phyloP scores from a whole-genome alignment of 53 echinoderm and acorn worm genomes.

The Crossaster papposus region DNA sequence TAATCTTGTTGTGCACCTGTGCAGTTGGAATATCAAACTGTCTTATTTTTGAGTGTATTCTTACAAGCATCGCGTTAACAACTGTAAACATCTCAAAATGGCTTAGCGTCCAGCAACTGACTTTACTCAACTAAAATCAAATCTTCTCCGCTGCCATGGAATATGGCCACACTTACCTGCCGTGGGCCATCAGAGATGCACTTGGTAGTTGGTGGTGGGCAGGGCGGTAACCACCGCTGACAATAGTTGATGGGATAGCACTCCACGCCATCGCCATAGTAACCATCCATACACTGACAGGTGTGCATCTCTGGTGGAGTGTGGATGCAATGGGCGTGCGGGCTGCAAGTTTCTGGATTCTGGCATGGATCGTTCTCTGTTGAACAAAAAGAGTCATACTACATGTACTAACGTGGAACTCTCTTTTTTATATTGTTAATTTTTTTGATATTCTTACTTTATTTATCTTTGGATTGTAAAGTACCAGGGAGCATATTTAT shows the following conservation, averaged over 20 bases:
- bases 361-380: conserved; percentile 52
- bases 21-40: too few species aligned
- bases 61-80: too few species aligned
- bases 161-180: conserved; percentile 31
- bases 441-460: too few species aligned
- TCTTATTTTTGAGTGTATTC: too few species aligned
- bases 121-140: too few species aligned
- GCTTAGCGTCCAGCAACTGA: too few species aligned
- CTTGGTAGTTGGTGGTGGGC: conserved; percentile 59
- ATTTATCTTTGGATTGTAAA: too few species aligned
- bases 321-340: conserved; percentile 40
- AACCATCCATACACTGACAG: conserved; percentile 69
- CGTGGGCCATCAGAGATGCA: conserved; percentile 71
- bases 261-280: conserved; percentile 73
- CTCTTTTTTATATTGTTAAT: too few species aligned
- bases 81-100: too few species aligned
- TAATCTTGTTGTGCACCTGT: too few species aligned
- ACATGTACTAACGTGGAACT: neutral
- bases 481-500: too few species aligned
- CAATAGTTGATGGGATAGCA: conserved; percentile 78
- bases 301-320: conserved; percentile 14
- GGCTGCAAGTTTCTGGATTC: neutral
- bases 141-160: too few species aligned
- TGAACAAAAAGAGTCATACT: neutral
- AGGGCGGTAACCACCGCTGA: conserved; percentile 41